Percentiles rank a stretch among this genome's conserved stretches.
Conservation (phyloP, 1,140 invertebrate species). For the Pygmarrhopalites habei region DNA sequence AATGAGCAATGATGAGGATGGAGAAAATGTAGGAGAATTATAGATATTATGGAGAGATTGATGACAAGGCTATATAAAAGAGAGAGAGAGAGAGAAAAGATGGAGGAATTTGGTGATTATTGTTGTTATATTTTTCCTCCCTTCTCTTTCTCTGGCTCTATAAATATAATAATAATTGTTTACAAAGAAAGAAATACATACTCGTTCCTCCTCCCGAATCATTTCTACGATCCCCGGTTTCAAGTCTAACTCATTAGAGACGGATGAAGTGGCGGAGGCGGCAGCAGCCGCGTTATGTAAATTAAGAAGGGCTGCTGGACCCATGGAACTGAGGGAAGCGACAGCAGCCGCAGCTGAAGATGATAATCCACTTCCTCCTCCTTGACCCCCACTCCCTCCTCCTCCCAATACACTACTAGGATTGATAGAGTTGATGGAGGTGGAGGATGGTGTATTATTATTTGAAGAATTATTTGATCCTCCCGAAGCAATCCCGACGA, state of each 20-base stretch:
- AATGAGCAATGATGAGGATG: too few relatives aligned
- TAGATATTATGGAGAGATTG: too few relatives aligned
- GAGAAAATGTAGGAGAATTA: too few relatives aligned
- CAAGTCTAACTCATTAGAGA: slow-evolving; percentile 75
- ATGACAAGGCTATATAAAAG: too few relatives aligned
- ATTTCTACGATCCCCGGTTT: slow-evolving; percentile 88
- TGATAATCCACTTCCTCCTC: slow-evolving; percentile 28
- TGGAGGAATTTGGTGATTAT: too few relatives aligned
- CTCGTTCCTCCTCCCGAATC: slow-evolving; percentile 90
- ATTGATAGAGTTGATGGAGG: slow-evolving; percentile 35
- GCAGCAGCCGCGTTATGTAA: slow-evolving; percentile 31
- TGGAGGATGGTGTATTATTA: slow-evolving; percentile 40
- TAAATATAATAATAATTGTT: too few relatives aligned
- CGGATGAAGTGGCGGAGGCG: slow-evolving; percentile 26
- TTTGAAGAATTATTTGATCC: slow-evolving; percentile 5
- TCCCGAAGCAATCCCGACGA: slow-evolving; percentile 21
- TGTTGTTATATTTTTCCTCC: too few relatives aligned
- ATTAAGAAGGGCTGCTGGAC: slow-evolving; percentile 24
- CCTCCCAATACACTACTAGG: slow-evolving; percentile 41
- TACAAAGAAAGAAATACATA: slow-evolving; percentile 54
- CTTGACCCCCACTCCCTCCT: slow-evolving; percentile 37
- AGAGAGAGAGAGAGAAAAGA: too few relatives aligned
- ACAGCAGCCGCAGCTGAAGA: slow-evolving; percentile 29
- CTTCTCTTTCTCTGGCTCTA: too few relatives aligned
- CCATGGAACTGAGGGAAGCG: slow-evolving; percentile 24